Base-by-base conservation (phyloP, 2,797 vertebrate genomes). In the Ciconia nigra region DNA sequence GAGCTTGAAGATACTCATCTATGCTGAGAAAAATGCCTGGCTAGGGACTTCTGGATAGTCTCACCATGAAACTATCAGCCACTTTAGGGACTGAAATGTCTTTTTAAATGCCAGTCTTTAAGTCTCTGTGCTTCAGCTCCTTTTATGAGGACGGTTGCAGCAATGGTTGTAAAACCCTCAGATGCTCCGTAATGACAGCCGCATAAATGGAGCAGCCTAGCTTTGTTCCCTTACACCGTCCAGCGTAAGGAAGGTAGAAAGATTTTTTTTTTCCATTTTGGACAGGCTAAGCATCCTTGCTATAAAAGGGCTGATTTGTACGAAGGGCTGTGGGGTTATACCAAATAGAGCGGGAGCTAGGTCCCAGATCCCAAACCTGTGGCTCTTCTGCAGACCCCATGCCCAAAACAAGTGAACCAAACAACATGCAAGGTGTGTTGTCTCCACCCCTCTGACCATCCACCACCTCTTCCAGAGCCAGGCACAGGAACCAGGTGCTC, bases 341-440 rank as follows among this genome's bases (percentile, higher is more conserved):
- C 8, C 59, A 74, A 77, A 44, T 2, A 77, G 73, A 87, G 8
- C 7, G 6, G 8, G 14, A 69, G 5, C 1, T 2, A 88, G 11
- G 19, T n/a, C 18, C 5, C 25, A 49, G 33, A 31, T n/a, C 18
- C 19, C 2, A 3, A 62, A 85, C 3, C 18, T 81, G 25, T 3
- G 1, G 7, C 4, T 4, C 1, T 52, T 87, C 37, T 70, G 47
- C 33, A 74, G 46, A 51, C 10, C 28, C 13, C 54, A 35, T 78
- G 37, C 16, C 28, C 29, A 47, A 82, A 82, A 51, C 1, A 42
- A 63, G 28, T 26, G 49, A 87, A 33, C 7, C 3, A 44, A 90
- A 26, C 17, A 55, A 58, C 0, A 0, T 17, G 19, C 10, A 62
- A 61, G 10, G 10, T 35, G 4, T 59, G 13, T 4, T 55, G 4